These are phyloP conservation scores for cattle (Bos taurus) DNA, from an alignment of 2,113 vertebrate genomes.

Conservation along the genomic window DNA sequence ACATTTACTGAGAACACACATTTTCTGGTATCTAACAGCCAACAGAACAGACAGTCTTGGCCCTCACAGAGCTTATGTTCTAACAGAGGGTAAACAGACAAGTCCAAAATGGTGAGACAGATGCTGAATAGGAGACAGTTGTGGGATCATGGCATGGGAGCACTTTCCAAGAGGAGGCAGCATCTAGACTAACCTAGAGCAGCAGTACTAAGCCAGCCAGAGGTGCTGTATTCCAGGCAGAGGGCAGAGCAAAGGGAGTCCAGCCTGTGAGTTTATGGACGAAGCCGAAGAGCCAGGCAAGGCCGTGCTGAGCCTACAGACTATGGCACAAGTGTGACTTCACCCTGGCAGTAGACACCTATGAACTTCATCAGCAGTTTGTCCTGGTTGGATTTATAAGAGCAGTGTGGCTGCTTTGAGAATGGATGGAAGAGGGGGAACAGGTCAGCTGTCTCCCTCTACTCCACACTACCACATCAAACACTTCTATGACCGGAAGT, in stretches of 20 bases:
- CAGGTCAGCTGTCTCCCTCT: neutral
- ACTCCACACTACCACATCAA: neutral
- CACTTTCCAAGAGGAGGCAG: neutral
- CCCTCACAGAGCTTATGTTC: neutral
- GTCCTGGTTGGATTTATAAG: neutral
- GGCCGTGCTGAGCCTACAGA: neutral
- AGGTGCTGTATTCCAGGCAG: neutral
- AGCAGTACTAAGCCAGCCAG: neutral
- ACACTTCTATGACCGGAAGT: neutral
- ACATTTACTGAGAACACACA: neutral
- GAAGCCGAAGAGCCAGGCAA: neutral
- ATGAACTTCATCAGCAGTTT: neutral
- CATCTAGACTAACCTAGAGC: neutral
- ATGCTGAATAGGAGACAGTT: neutral
- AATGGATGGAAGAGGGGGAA: neutral
- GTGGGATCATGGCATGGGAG: neutral
- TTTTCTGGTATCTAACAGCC: neutral
- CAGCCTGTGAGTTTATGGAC: neutral
- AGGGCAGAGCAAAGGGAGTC: neutral
- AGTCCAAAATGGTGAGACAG: neutral
- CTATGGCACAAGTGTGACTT: neutral
- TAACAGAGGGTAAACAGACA: neutral
- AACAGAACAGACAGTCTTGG: neutral
- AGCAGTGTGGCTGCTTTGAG: neutral
- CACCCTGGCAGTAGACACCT: neutral